Evolutionary conservation across 2,888 invertebrate genomes (phyloP).

Genomic region (Tortricodes alternella): DNA sequence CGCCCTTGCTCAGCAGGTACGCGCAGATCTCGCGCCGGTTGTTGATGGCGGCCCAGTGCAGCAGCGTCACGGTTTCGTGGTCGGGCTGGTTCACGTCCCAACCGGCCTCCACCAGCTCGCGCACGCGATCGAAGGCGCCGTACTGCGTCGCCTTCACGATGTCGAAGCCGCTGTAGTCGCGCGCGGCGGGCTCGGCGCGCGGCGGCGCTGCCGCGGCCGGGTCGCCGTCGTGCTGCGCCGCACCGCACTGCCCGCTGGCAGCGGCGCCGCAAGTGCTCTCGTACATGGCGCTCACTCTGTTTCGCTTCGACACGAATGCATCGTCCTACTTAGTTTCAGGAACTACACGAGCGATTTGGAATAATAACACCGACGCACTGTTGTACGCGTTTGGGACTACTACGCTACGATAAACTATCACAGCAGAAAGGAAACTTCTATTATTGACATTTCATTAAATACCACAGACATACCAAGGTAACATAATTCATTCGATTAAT

Average conservation of each 20-base stretch:
- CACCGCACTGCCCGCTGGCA: constrained; percentile 85
- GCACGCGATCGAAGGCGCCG: constrained; percentile 91
- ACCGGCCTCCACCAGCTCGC: constrained; percentile 95
- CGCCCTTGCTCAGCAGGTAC: constrained; percentile 91
- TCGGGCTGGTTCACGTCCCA: constrained; percentile 97
- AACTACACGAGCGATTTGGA: not conserved
- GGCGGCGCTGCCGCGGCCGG: constrained; percentile 84
- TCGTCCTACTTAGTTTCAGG: constrained; percentile 5
- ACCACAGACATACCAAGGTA: constrained; percentile 16
- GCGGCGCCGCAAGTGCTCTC: constrained; percentile 89
- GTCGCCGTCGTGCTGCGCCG: constrained; percentile 84
- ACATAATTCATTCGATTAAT: no score
- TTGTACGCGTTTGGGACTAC: constrained; percentile 7
- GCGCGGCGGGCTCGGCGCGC: constrained; percentile 82
- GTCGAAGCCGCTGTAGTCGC: constrained; percentile 92
- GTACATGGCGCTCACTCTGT: constrained; percentile 77
- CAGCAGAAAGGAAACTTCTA: constrained; percentile 28
- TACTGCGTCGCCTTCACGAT: constrained; percentile 98
- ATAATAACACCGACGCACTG: constrained; percentile 3
- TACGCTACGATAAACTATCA: constrained; percentile 7
- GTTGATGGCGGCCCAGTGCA: constrained; percentile 99
- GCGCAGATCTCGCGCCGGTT: constrained; percentile 96
- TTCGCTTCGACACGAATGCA: constrained; percentile 8
- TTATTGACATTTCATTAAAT: constrained; percentile 28
- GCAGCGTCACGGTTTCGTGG: constrained; percentile 95